phyloP scores from a whole-genome alignment of 2,888 invertebrate genomes.

The Tromatobia lineatoria region DNA sequence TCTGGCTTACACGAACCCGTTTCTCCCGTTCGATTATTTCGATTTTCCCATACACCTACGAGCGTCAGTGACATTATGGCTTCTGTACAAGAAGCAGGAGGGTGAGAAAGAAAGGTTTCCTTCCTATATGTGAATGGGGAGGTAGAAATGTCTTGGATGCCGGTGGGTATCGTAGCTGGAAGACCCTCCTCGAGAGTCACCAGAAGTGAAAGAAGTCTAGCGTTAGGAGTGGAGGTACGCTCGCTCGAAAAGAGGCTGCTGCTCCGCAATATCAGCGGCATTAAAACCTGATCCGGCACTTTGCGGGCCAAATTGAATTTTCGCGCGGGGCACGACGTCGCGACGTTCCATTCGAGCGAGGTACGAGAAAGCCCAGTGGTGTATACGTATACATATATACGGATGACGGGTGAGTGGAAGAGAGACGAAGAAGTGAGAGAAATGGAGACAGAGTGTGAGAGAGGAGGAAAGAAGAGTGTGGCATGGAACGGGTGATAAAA shows the following conservation, averaged over 20 bases:
- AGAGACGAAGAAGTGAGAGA: constrained; percentile 6
- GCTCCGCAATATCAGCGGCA: constrained; percentile 74
- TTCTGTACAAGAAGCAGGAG: neutral
- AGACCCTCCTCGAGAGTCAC: constrained; percentile 1
- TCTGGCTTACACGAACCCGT: constrained; percentile 26
- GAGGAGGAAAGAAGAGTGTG: constrained; percentile 11
- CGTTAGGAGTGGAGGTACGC: constrained; percentile 3
- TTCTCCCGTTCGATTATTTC: constrained; percentile 27
- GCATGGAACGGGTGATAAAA: constrained; percentile 72
- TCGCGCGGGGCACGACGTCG: constrained; percentile 52
- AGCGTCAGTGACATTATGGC: constrained; percentile 1
- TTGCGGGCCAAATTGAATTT: constrained; percentile 79
- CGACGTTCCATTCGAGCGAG: constrained; percentile 50
- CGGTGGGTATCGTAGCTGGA: neutral
- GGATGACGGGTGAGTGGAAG: neutral
- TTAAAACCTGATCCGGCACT: constrained; percentile 80
- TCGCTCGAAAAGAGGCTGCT: constrained; percentile 37
- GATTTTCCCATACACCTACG: constrained; percentile 1
- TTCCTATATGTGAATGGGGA: constrained; percentile 22
- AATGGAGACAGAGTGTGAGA: too few species aligned
- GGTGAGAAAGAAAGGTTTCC: constrained; percentile 22
- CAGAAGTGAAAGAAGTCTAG: constrained; percentile 35
- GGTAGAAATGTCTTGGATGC: constrained; percentile 15
- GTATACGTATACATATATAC: neutral
- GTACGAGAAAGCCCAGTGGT: neutral